Evolutionary conservation across 2,113 vertebrate genomes (phyloP).

Genomic region (Plecturocebus donacophilus): DNA sequence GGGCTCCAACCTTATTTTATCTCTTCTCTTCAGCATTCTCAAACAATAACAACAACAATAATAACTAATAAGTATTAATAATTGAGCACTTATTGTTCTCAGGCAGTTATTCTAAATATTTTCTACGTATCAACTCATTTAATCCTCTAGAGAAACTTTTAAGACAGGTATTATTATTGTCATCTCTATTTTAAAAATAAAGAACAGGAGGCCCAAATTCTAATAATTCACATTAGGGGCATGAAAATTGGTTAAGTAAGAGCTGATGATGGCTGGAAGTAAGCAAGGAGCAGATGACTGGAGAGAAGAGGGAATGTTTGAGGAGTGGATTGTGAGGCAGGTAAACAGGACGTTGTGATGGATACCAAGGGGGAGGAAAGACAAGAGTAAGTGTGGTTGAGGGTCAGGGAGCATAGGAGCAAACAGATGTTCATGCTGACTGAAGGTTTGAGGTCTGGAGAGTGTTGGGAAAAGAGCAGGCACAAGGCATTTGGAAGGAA

Average conservation of each 20-base stretch:
- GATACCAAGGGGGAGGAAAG: neutral
- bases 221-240: neutral
- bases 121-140: neutral
- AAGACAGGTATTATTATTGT: neutral
- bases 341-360: neutral
- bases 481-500: neutral
- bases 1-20: neutral
- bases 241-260: neutral
- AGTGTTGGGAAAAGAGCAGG: neutral
- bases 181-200: conserved; percentile 10
- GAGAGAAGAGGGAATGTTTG: neutral
- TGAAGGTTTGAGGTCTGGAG: neutral
- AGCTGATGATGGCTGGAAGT: neutral
- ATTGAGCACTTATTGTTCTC: neutral
- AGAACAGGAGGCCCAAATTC: neutral
- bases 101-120: neutral
- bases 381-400: neutral
- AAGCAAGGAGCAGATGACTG: neutral
- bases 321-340: neutral
- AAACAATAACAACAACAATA: neutral
- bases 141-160: neutral
- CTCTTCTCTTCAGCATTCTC: neutral
- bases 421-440: too few relatives aligned
- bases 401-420: too few relatives aligned
- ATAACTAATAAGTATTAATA: neutral